Conservation (phyloP, 1,140 invertebrate species). For the Trichomalopsis sarcophagae region DNA sequence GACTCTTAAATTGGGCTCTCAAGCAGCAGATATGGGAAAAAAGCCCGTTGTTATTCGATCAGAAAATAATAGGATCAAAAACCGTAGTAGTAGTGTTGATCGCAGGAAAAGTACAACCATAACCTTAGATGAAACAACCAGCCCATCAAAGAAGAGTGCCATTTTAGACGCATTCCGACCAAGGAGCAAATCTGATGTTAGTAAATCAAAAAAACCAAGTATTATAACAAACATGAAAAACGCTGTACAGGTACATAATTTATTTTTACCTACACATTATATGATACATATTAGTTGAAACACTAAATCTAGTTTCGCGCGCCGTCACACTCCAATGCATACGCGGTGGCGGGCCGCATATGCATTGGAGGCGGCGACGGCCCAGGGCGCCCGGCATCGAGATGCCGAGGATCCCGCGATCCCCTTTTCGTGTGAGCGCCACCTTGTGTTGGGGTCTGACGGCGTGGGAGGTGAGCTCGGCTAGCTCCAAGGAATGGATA, state of each 20-base stretch:
- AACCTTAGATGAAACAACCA: constrained; percentile 79
- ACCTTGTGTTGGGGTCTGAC: too few species aligned
- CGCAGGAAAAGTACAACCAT: constrained; percentile 75
- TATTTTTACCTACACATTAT: too few species aligned
- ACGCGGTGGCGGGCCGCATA: too few species aligned
- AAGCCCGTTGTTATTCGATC: constrained; percentile 71
- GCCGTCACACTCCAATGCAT: too few species aligned
- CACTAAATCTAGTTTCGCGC: too few species aligned
- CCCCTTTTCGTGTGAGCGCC: too few species aligned
- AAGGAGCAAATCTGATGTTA: constrained; percentile 86
- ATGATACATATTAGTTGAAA: too few species aligned
- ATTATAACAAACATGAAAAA: constrained; percentile 88
- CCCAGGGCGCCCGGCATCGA: too few species aligned
- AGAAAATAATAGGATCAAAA: constrained; percentile 74
- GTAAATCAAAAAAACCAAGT: constrained; percentile 79
- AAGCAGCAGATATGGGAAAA: constrained; percentile 61
- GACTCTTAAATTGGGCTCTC: constrained; percentile 68
- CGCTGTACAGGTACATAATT: constrained; percentile 80
- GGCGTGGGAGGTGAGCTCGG: too few species aligned
- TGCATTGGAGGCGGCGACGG: too few species aligned
- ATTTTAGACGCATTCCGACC: constrained; percentile 91
- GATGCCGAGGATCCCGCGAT: too few species aligned
- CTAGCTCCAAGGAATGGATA: too few species aligned
- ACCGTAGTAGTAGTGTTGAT: constrained; percentile 78
- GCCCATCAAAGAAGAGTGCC: constrained; percentile 81